phyloP scores from a whole-genome alignment of 1,140 invertebrate genomes.

The Microplitis mediator region DNA sequence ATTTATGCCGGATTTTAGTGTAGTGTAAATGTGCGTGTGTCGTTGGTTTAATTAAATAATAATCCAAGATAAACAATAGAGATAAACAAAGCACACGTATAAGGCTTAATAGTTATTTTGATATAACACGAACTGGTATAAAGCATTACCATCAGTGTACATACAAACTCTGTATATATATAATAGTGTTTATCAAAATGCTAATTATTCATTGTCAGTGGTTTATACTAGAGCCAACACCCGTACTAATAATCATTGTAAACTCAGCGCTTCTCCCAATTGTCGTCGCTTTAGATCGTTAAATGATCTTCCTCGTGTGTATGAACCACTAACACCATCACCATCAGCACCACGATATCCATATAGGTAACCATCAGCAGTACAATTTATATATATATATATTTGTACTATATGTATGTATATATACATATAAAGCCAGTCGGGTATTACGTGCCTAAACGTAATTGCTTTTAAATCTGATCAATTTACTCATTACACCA shows the following conservation, averaged over 20 bases:
- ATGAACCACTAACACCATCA: background rate
- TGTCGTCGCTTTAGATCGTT: constrained; percentile 6
- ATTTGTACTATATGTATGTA: background rate
- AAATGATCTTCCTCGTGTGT: background rate
- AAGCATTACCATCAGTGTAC: background rate
- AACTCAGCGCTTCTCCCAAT: background rate
- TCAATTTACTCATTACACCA: constrained; percentile 8
- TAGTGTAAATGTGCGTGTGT: background rate
- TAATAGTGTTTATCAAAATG: constrained; percentile 1
- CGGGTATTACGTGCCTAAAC: constrained; percentile 1
- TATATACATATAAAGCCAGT: background rate
- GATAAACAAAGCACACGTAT: background rate
- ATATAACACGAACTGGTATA: too few species aligned
- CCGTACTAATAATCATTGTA: background rate
- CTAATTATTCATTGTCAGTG: constrained; percentile 16
- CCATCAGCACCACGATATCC: too few species aligned
- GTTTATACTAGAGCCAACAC: background rate
- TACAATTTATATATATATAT: background rate
- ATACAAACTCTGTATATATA: background rate
- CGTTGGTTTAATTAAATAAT: background rate
- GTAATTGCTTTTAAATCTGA: constrained; percentile 24
- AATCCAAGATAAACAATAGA: background rate
- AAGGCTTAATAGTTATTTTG: constrained; percentile 6
- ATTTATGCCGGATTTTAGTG: background rate
- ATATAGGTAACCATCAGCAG: too few species aligned